A percentile compares a stretch with the other conserved stretches of the same genome.
These are phyloP conservation scores for Carassius gibelio DNA, from an alignment of 2,113 vertebrate genomes.

Conservation along the genomic window DNA sequence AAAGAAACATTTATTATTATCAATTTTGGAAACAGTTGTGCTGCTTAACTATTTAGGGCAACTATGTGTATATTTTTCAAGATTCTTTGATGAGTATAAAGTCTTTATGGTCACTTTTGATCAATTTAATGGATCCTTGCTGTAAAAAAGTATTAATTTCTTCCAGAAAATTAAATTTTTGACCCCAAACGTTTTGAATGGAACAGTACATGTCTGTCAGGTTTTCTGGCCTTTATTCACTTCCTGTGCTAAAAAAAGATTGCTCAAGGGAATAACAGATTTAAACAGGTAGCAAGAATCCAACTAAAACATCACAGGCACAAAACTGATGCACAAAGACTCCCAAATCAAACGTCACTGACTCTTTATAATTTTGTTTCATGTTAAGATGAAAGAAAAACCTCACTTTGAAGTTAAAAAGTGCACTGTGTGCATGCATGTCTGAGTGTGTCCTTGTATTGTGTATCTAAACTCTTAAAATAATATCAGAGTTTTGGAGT, in stretches of 20 bases:
- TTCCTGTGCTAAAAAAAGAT: conserved; percentile 18
- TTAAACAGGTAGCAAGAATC: conserved; percentile 38
- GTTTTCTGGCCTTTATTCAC: conserved; percentile 22
- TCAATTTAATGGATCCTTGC: not conserved
- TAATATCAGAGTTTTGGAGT: conserved; percentile 51
- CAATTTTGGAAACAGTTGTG: not conserved
- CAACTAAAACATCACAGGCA: conserved; percentile 40
- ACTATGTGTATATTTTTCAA: not conserved
- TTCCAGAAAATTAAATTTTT: too few relatives aligned
- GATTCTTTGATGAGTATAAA: not conserved
- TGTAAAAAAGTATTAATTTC: not conserved
- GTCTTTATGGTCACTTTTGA: not conserved
- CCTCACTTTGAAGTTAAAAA: conserved; percentile 46
- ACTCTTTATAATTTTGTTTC: conserved; percentile 42
- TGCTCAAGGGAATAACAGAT: conserved; percentile 3
- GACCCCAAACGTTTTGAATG: not conserved
- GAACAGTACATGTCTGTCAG: not conserved
- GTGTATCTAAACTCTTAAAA: conserved; percentile 53
- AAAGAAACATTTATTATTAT: not conserved
- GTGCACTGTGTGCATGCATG: not conserved
- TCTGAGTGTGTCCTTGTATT: conserved; percentile 35
- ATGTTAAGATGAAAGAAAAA: conserved; percentile 48
- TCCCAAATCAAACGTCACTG: conserved; percentile 48
- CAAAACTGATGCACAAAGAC: conserved; percentile 28
- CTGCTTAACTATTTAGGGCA: not conserved